Base-by-base conservation (phyloP, 2,797 vertebrate species). In the Takifugu rubripes region DNA sequence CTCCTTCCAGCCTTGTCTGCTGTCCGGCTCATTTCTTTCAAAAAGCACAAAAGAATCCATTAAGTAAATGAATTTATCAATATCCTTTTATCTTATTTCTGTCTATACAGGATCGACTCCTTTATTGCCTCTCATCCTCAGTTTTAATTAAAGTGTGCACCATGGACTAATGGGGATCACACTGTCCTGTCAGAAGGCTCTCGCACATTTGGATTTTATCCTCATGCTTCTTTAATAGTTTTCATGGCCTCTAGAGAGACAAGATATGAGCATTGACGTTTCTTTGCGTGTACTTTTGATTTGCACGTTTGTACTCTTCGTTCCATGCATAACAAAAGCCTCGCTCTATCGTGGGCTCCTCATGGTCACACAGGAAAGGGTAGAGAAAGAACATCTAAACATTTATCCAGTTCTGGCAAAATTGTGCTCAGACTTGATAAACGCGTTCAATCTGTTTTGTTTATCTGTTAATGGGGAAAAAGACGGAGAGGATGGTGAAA, bases 1-100 rank as follows among this genome's bases (percentile, higher is more conserved):
- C 73, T 65, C 66, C 69, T 75, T 48, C 52, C 56, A 27, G 48
- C 54, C 45, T 64, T 56, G 50, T 64, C 42, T 36, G 53, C 66
- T 49, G 21, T 60, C 48, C n/a, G 15, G 51, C 55, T 67, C 50
- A 54, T 26, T 52, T 53, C 70, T 54, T 56, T 52, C 12, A 45
- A 25, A 52, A 16, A 25, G 21, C 15, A 24, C 26, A 46, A 25
- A 3, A 25, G 31, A 5, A 61, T 53, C 61, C 25, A 61, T 74
- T 5, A 15, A n/a, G 33, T 44, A 44, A 44, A 44, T n/a, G n/a
- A n/a, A 44, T 44, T 25, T 40, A 4, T 16, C 10, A 44, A 52
- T 61, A 59, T 70, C 0, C 7, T 1, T 52, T 47, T n/a, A 12
- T 40, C 36, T 40, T 40, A 33, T 14, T 40, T 40, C 12, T 14